A percentile compares a stretch with the other conserved stretches of the same genome.
phyloP scores from a whole-genome alignment of 2,888 invertebrate genomes.

The Drosophila antonietae region DNA sequence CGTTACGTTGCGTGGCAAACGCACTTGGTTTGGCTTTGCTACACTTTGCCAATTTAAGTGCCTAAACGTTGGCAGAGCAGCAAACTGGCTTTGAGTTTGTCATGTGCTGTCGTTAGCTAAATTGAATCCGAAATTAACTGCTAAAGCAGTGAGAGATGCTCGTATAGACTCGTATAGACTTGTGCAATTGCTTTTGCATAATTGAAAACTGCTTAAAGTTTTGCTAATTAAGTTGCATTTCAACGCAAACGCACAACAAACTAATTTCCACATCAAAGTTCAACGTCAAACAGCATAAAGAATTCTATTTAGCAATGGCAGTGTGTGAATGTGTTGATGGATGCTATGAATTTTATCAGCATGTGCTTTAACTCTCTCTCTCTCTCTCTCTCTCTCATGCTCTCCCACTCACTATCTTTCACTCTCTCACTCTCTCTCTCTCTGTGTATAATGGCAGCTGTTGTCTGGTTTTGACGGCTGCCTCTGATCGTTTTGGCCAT shows the following conservation, averaged over 20 bases:
- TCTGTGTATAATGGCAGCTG: conserved; percentile 21
- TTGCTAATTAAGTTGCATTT: conserved; percentile 40
- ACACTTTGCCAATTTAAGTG: conserved; percentile 29
- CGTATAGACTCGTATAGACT: background rate
- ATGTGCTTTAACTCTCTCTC: background rate
- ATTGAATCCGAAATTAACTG: conserved; percentile 69
- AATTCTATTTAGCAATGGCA: conserved; percentile 51
- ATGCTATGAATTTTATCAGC: conserved; percentile 41
- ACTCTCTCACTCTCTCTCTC: background rate
- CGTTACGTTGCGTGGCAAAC: conserved; percentile 6
- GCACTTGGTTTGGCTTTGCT: conserved; percentile 10
- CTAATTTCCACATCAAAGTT: conserved; percentile 49
- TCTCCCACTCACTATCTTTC: background rate
- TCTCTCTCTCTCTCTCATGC: background rate
- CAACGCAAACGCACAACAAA: conserved; percentile 29
- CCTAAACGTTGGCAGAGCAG: conserved; percentile 7
- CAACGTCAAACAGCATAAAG: conserved; percentile 34
- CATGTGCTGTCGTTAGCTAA: conserved; percentile 27
- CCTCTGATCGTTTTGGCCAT: conserved; percentile 10
- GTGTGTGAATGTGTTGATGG: background rate
- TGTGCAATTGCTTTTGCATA: conserved; percentile 20
- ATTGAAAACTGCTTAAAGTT: conserved; percentile 40
- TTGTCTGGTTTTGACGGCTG: conserved; percentile 46
- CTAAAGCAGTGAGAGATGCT: conserved; percentile 29
- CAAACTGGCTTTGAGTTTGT: conserved; percentile 2